phyloP scores from a whole-genome alignment of 2,888 invertebrate genomes.

The Eupithecia abbreviata region DNA sequence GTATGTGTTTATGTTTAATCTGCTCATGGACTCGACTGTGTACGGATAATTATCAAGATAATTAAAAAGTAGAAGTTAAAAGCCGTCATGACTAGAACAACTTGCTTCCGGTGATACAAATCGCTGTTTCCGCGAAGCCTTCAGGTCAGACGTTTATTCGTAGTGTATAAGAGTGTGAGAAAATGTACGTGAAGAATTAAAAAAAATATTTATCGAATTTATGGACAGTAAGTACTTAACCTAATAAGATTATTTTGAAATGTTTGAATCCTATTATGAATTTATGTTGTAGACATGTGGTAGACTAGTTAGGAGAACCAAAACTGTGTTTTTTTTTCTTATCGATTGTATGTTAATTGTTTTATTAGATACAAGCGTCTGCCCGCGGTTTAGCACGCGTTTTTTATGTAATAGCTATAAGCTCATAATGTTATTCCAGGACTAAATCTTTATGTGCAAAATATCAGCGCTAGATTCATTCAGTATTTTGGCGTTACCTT shows the following conservation, averaged over 20 bases:
- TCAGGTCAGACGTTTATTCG: neutral
- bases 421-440: neutral
- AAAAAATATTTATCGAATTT: neutral
- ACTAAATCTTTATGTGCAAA: neutral
- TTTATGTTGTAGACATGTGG: neutral
- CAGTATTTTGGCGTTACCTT: neutral
- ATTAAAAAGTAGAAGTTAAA: conserved; percentile 21
- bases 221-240: neutral
- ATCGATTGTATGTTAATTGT: neutral
- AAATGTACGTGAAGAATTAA: neutral
- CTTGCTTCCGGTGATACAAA: conserved; percentile 31
- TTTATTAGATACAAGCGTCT: neutral
- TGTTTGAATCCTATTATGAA: neutral
- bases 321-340: neutral
- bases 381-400: neutral
- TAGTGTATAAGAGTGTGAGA: neutral
- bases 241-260: neutral
- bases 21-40: conserved; percentile 41
- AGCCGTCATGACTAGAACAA: conserved; percentile 20
- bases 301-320: neutral
- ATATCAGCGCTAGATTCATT: neutral
- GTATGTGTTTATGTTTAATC: neutral
- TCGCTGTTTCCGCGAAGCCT: conserved; percentile 24
- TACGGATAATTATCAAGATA: conserved; percentile 17
- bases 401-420: neutral